Conservation (phyloP, 2,113 vertebrate genomes). For the Panthera uncia region DNA sequence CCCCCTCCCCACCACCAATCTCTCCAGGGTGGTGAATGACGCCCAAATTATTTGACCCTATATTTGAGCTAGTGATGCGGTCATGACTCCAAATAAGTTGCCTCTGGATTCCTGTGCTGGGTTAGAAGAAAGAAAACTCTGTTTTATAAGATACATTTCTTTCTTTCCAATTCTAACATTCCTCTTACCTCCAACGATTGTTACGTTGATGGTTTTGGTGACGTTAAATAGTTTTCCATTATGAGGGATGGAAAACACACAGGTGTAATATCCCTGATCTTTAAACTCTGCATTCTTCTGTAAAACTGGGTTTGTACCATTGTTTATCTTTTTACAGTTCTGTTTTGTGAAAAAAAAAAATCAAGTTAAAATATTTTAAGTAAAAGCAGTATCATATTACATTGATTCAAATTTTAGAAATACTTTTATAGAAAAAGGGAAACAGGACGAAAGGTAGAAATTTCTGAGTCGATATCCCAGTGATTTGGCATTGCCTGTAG, state of each 20-base stretch:
- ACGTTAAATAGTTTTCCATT: constrained; percentile 77
- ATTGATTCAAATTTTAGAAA: neutral
- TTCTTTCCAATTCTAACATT: neutral
- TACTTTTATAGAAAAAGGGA: neutral
- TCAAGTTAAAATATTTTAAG: constrained; percentile 53
- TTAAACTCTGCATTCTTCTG: constrained; percentile 60
- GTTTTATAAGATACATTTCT: neutral
- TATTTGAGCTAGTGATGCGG: neutral
- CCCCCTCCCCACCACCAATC: too few species aligned
- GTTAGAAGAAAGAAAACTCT: neutral
- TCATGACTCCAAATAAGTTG: neutral
- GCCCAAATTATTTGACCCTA: neutral
- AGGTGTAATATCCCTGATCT: constrained; percentile 85
- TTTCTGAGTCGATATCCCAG: neutral
- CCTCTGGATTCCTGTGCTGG: neutral
- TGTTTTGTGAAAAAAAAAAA: constrained; percentile 67
- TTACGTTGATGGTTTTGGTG: constrained; percentile 81
- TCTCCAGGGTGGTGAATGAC: too few species aligned
- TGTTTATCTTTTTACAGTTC: constrained; percentile 79
- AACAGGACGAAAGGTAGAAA: neutral
- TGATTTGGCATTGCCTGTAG: neutral
- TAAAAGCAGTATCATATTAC: neutral
- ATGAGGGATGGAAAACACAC: constrained; percentile 74
- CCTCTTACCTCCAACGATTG: constrained; percentile 82
- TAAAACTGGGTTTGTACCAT: neutral